Evolutionary conservation across 1,140 invertebrate species (phyloP).

Genomic region (Pseudachorutes palmiensis): DNA sequence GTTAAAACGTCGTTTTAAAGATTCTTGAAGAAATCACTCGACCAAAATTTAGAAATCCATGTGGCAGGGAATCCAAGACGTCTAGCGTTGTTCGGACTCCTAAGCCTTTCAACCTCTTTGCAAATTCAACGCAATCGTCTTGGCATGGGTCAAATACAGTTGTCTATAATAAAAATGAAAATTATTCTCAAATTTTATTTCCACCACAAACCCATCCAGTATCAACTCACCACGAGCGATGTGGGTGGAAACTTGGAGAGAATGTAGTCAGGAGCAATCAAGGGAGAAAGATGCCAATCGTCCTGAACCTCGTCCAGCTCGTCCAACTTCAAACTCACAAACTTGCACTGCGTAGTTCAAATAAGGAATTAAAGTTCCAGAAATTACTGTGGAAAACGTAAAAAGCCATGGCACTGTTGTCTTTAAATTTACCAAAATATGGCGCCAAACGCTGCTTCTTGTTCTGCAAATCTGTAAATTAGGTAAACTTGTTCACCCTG

Average conservation of each 20-base stretch:
- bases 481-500: too few species aligned
- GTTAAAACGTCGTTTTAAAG: not conserved
- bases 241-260: slow-evolving; percentile 32
- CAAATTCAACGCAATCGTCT: slow-evolving; percentile 94
- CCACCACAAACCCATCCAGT: too few species aligned
- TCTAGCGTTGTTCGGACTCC: slow-evolving; percentile 70
- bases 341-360: too few species aligned
- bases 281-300: slow-evolving; percentile 36
- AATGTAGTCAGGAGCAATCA: slow-evolving; percentile 34
- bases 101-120: slow-evolving; percentile 67
- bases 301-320: slow-evolving; percentile 29
- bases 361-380: too few species aligned
- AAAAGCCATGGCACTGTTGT: too few species aligned
- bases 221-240: slow-evolving; percentile 27
- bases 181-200: too few species aligned
- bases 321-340: too few species aligned
- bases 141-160: slow-evolving; percentile 88
- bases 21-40: slow-evolving; percentile 48
- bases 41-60: slow-evolving; percentile 93
- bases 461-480: too few species aligned
- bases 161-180: too few species aligned
- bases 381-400: too few species aligned
- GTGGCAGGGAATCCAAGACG: slow-evolving; percentile 80
- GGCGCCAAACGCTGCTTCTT: too few species aligned
- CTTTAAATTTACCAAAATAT: too few species aligned